Base-by-base conservation (phyloP, 2,113 vertebrate genomes). In the Corydoras maculifer region DNA sequence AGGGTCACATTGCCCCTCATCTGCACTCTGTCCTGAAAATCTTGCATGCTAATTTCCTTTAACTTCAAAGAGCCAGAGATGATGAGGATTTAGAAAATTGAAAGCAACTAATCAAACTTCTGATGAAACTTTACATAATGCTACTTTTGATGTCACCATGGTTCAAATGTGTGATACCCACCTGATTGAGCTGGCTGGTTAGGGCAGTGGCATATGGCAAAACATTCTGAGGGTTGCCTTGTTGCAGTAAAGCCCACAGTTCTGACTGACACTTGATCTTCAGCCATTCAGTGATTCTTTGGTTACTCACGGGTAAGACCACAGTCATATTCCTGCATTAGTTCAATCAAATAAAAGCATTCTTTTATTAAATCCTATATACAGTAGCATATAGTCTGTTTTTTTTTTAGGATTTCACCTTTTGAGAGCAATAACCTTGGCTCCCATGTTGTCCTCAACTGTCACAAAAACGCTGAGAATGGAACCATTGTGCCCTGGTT, bases 151-250 rank as follows among this genome's bases (percentile, higher is more conserved):
- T 43, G 7, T 43, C 35, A 43, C 35, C 35, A 5, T 43, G 1
- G 35, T 4, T 43, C 1, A 43, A 43, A 8, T 43, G 35, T 43
- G 35, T 43, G 7, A 0, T 7, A 48, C 54, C 8, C 51, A 92
- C 90, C 85, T 90, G 87, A 74, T 90, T 91, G 72, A 92, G 86
- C 2, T 81, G 82, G 51, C 86, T 91, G 67, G 74, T 84, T 62
- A 93, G 79, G 0, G 88, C 86, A 8, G 88, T 75, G 15, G 88
- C 81, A 72, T 86, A 91, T 0, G 84, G 82, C 10, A 91, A 79
- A 65, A 91, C 83, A 59, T 88, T 80, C 35, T 89, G 86, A 15
- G 86, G 86, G 75, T 92, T 89, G 12, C 87, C 88, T 71, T 83
- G 88, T 78, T 88, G 87, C 48, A 86, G 65, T 29, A 87, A 71